Evolutionary conservation across 1,140 invertebrate species (phyloP), one percentile per base, ranked within the genome.

Genomic region (Cotesia glomerata): DNA sequence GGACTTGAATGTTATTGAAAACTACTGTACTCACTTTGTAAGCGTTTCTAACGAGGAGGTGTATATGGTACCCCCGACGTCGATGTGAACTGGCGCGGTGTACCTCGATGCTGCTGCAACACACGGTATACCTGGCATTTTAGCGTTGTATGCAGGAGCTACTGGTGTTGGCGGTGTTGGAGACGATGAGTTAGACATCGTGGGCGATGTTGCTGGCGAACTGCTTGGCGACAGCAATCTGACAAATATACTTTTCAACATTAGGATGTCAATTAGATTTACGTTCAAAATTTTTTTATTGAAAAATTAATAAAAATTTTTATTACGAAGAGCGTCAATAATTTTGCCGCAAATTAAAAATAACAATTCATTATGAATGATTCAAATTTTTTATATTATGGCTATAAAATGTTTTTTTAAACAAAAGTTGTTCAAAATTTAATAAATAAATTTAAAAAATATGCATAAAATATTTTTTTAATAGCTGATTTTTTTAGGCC

Each of bases 1-100:
- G 11, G 39, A 49, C 26, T 26, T 26, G 26, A 26, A 26, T 26
- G 26, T 26, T 26, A 26, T 26, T 26, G 26, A 26, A 26, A 26
- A 26, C 26, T 26, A 26, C 26, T 65, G 51, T 64, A 89, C 93
- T 93, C 89, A 98, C 95, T 96, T 95, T 74, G 97, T 98, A 1
- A 99, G 90, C 1, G 97, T 98, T 87, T 98, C 95, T 80, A 99
- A 87, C 0, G 96, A 97, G 0, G 96, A 97, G 0, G 97, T 99
- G 86, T 98, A 99, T 76, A 98, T 98, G 36, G 95, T 96, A 0
- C 97, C 97, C 5, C 97, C 97, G 13, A 99, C 97, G 82, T 99
- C 97, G 77, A 99, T 98, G 84, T 98, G 97, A 0, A 99, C 97
- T 0, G 97, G 97, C 0, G 97, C 97, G 13, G 96, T 97, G 83